Evolutionary conservation across 2,888 invertebrate genomes (phyloP), one percentile per base, ranked within the genome.

Genomic region (Amblyteles armatorius): DNA sequence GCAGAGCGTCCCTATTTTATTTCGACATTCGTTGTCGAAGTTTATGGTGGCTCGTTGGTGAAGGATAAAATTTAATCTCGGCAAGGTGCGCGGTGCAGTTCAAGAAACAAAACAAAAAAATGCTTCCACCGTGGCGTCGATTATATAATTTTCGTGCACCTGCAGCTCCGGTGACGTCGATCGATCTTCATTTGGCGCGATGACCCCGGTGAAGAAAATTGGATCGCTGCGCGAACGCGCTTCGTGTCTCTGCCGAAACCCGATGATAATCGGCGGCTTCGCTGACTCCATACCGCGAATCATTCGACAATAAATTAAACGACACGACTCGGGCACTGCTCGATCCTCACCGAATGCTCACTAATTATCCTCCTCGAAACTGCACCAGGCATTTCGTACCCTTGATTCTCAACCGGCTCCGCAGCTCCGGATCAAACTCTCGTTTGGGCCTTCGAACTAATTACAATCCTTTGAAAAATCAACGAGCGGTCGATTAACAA

Each of bases 181-280:
- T 84, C 84, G 81, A 84, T 84, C 84, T 81, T 81, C 84, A 81
- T 84, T 84, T 78, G 69, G 68, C 78, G 29, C 67, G 76, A 80
- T 77, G 77, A 81, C 77, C 72, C 77, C 77, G 57, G 33, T 16
- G 29, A 16, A 50, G 65, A 33, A 65, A 76, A 50, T 50, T 22
- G 11, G 16, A 63, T 63, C 36, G 74, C 33, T 5, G 19, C 50
- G 36, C 44, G 40, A 60, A 29, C 36, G 40, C 29, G 48, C 60
- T 73, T 63, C 22, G 63, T 63, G 11, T 77, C 52, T 22, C 50
- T 22, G 52, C 19, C 48, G 57, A 50, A 26, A 36, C 19, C 36
- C 44, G 76, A 78, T 78, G 78, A 84, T 81, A 84, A 84, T 84
- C 84, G 73, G 48, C 68, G 78, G 69, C 55, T 82, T 57, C 63